phyloP scores from a whole-genome alignment of 2,888 invertebrate species.

The Carpatolechia fugitivella region DNA sequence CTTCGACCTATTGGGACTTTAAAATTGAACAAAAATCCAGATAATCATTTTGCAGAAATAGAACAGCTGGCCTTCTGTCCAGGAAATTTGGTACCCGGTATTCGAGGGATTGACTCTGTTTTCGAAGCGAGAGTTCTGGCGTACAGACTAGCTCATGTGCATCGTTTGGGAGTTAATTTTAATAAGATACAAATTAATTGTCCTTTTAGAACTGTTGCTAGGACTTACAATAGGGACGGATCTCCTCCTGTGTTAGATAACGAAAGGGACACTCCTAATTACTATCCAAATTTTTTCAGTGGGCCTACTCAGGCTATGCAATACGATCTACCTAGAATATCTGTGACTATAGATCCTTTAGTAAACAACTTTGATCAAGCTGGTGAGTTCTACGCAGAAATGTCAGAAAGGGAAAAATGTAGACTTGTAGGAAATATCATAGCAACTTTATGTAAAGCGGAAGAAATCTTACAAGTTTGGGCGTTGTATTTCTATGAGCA shows the following conservation, averaged over 20 bases:
- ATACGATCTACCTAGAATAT: constrained; percentile 74
- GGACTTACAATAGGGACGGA: constrained; percentile 93
- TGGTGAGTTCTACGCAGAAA: constrained; percentile 87
- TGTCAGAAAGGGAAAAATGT: constrained; percentile 85
- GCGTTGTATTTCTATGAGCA: constrained; percentile 91
- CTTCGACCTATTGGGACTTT: constrained; percentile 89
- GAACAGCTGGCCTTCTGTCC: constrained; percentile 93
- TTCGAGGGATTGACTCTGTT: constrained; percentile 94
- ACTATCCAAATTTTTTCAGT: constrained; percentile 95
- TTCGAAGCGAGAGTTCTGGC: constrained; percentile 89
- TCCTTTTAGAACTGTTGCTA: constrained; percentile 83
- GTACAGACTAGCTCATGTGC: constrained; percentile 91
- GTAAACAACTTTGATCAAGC: constrained; percentile 94
- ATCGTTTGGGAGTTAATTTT: constrained; percentile 93
- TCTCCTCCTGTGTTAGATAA: constrained; percentile 86
- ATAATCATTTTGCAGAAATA: constrained; percentile 92
- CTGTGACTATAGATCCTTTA: constrained; percentile 81
- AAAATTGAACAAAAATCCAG: constrained; percentile 89
- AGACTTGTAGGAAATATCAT: constrained; percentile 90
- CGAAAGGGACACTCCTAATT: constrained; percentile 93
- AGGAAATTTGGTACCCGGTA: constrained; percentile 90
- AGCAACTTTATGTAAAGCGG: constrained; percentile 84
- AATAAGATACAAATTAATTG: constrained; percentile 96
- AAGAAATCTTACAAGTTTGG: constrained; percentile 88
- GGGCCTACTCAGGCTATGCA: constrained; percentile 87